phyloP scores from a whole-genome alignment of 2,797 vertebrate genomes.

The Coreius guichenoti region DNA sequence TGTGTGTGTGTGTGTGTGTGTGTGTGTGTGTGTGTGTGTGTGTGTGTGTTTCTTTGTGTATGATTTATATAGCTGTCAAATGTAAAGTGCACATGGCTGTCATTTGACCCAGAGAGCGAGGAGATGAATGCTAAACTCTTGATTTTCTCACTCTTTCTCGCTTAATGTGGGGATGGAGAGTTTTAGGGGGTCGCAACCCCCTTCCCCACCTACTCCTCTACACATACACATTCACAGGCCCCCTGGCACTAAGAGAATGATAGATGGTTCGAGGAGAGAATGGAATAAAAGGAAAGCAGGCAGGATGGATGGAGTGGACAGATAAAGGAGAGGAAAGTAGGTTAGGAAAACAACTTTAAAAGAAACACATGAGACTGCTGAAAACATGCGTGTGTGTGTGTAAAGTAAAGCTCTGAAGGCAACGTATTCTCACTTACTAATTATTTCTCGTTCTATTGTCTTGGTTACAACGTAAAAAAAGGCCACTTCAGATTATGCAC shows the following conservation, averaged over 20 bases:
- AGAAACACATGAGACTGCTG: constrained; percentile 15
- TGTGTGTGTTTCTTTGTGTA: constrained; percentile 27
- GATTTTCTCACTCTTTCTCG: constrained; percentile 40
- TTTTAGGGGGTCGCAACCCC: constrained; percentile 6
- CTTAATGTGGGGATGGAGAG: background rate
- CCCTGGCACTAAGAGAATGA: constrained; percentile 31
- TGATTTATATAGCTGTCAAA: constrained; percentile 30
- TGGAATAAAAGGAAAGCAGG: constrained; percentile 50
- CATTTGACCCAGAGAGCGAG: constrained; percentile 8
- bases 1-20: constrained; percentile 43
- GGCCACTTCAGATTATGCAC: background rate
- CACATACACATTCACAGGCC: constrained; percentile 31
- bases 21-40: constrained; percentile 29
- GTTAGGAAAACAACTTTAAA: constrained; percentile 69
- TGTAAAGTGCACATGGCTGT: constrained; percentile 18
- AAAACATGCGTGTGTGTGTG: too few relatives aligned
- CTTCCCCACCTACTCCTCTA: constrained; percentile 36
- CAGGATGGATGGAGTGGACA: constrained; percentile 60
- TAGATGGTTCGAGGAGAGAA: constrained; percentile 51
- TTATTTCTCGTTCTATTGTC: background rate
- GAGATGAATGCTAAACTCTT: constrained; percentile 40
- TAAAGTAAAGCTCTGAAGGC: background rate
- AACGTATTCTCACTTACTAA: background rate
- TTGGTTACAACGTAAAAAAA: background rate
- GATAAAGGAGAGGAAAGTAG: constrained; percentile 72